Evolutionary conservation across 2,797 vertebrate species (phyloP).

Genomic region (Acanthornis magna): DNA sequence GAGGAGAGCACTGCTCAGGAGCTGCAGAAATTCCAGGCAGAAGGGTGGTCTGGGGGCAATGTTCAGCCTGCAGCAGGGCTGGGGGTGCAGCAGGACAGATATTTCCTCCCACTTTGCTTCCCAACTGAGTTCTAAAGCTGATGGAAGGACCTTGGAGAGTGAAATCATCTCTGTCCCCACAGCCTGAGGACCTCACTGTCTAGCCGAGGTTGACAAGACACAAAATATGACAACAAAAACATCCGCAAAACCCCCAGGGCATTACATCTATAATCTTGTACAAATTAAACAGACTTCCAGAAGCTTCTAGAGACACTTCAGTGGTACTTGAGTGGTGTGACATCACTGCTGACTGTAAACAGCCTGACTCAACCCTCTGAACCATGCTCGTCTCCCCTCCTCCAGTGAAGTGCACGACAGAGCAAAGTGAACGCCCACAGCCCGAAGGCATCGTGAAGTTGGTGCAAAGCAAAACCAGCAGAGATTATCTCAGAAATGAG

Average conservation of each 20-base stretch:
- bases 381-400: background rate
- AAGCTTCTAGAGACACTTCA: slow-evolving; percentile 10
- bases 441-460: background rate
- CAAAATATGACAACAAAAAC: background rate
- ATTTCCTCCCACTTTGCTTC: background rate
- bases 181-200: background rate
- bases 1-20: background rate
- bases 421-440: background rate
- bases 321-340: background rate
- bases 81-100: background rate
- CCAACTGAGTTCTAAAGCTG: background rate
- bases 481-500: background rate
- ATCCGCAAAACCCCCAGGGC: background rate
- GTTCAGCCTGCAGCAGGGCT: background rate
- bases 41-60: background rate
- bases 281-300: background rate
- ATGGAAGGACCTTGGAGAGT: background rate
- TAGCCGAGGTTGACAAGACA: background rate
- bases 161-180: background rate
- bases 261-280: background rate
- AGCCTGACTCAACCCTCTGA: background rate
- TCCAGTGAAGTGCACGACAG: background rate
- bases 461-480: background rate
- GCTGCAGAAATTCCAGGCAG: background rate
- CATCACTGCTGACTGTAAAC: background rate